Base-by-base conservation (phyloP, 2,888 invertebrate species). In the Torymus texanus region DNA sequence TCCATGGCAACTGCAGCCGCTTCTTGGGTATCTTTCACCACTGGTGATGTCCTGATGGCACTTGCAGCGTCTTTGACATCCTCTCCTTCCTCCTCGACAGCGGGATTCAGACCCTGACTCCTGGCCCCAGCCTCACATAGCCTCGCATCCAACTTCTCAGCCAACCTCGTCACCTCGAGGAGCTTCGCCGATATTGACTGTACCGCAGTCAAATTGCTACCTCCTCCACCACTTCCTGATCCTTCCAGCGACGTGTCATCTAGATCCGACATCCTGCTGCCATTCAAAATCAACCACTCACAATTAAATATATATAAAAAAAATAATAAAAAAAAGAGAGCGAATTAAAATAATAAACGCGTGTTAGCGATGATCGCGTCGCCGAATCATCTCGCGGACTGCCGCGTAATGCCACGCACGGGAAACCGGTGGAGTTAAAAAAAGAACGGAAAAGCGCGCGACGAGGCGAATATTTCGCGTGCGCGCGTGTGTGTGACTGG, bases 121-220 rank as follows among this genome's bases (percentile, higher is more conserved):
- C 86, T 85, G 24, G 89, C 89, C 12, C 90, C 90, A 68, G 89
- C 89, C 71, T 89, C 88, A 83, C 87, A 89, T 13, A 90, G 84
- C 81, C 83, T 88, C 58, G 92, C 92, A 86, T 94, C 94, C 83
- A 94, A 88, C 82, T 94, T 93, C 87, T 94, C 94, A 1, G 94
- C 94, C 24, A 94, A 91, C 77, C 92, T 92, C 14, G 94, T 93
- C 16, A 94, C 94, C 88, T 94, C 94, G 16, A 92, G 90, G 80
- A 94, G 88, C 86, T 92, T 92, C 84, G 93, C 93, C n/a, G 94
- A 92, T 79, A 94, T 94, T 68, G 94, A 93, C 84, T 93, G 93
- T 58, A 94, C 92, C 18, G 94, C 94, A 83, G 93, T 92, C 82
- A 91, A 91, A 88, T 94, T 94, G 83, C 85, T 83, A 13, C 72